Evolutionary conservation across 2,888 invertebrate species (phyloP).

Genomic region (Mimachlamys varia): DNA sequence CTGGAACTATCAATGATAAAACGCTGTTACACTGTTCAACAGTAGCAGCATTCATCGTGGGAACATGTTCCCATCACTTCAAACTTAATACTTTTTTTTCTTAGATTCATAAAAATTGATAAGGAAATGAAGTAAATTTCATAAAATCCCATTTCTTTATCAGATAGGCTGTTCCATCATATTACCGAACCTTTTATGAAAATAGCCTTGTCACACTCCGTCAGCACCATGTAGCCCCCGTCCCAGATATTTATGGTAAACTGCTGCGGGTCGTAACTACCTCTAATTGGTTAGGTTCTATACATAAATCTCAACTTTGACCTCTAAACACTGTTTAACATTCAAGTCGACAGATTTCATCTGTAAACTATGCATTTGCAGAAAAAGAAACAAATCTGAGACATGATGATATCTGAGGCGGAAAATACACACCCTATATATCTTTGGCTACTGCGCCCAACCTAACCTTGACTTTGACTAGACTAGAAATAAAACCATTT

Average conservation of each 20-base stretch:
- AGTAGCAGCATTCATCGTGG: not conserved
- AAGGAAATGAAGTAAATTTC: not conserved
- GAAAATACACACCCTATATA: not conserved
- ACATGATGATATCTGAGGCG: not conserved
- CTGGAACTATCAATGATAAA: not conserved
- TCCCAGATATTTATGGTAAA: not conserved
- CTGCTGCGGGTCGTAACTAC: not conserved
- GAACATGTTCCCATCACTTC: not conserved
- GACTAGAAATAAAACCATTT: too few relatives aligned
- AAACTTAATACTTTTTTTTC: not conserved
- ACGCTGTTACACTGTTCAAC: not conserved
- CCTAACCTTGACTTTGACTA: not conserved
- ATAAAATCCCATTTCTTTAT: not conserved
- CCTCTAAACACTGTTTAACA: not conserved
- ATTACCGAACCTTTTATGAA: not conserved
- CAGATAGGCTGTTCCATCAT: not conserved
- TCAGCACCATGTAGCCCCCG: not conserved
- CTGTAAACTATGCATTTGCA: not conserved
- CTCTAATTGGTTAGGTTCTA: not conserved
- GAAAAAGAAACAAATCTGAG: not conserved
- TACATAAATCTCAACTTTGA: not conserved
- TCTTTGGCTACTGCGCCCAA: not conserved
- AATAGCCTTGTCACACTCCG: not conserved
- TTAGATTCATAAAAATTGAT: not conserved
- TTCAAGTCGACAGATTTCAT: not conserved